A percentile compares a stretch with the other conserved stretches of the same genome.
Conservation (phyloP, 2,888 invertebrate genomes). For the Tenthredo livida region DNA sequence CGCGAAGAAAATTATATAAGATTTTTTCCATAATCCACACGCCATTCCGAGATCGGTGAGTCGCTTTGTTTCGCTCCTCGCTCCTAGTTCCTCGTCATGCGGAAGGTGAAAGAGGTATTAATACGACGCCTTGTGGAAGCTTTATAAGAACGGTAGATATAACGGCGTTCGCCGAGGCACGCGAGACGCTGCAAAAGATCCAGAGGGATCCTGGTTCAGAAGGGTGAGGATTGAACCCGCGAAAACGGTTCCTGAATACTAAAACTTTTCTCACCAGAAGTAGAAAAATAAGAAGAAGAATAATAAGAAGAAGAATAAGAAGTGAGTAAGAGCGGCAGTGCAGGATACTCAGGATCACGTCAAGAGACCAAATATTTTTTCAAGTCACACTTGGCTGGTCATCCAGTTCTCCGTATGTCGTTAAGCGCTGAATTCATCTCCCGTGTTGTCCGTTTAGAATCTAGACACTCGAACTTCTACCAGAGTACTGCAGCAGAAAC, state of each 20-base stretch:
- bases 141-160: conserved; percentile 10
- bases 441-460: background rate
- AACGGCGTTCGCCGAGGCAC: conserved; percentile 42
- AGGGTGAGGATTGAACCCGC: conserved; percentile 60
- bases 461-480: background rate
- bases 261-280: conserved; percentile 38
- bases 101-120: conserved; percentile 42
- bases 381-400: conserved; percentile 31
- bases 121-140: conserved; percentile 32
- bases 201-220: conserved; percentile 2
- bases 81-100: conserved; percentile 27
- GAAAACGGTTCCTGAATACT: conserved; percentile 70
- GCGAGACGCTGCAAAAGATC: conserved; percentile 29
- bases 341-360: conserved; percentile 32
- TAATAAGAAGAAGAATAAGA: background rate
- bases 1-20: background rate
- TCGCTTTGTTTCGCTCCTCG: conserved; percentile 1
- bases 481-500: background rate
- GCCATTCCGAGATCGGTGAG: background rate
- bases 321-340: background rate
- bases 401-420: background rate
- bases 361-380: conserved; percentile 45
- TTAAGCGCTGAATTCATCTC: background rate
- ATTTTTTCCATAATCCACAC: background rate
- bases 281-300: background rate